A percentile compares a stretch with the other conserved stretches of the same genome.
These are phyloP conservation scores for Melanogrammus aeglefinus DNA, from an alignment of 2,797 vertebrate genomes.

Conservation along the genomic window DNA sequence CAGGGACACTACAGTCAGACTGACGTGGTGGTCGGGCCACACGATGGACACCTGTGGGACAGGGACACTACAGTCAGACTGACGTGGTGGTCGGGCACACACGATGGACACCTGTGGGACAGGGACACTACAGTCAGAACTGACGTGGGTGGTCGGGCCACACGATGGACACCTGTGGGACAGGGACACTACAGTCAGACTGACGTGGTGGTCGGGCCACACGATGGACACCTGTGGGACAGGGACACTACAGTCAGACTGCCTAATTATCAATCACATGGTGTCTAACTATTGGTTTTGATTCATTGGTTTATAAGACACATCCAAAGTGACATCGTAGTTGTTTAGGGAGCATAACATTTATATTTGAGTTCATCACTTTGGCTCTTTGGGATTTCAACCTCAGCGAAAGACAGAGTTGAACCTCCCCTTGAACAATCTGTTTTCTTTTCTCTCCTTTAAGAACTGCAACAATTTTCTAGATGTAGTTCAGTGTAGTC, in stretches of 20 bases:
- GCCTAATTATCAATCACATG: background rate
- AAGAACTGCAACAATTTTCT: background rate
- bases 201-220: too few species aligned
- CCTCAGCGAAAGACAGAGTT: background rate
- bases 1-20: constrained; percentile 42
- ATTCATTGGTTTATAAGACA: background rate
- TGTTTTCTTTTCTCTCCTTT: too few species aligned
- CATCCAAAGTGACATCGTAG: background rate
- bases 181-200: too few species aligned
- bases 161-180: too few species aligned
- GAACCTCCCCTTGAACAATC: too few species aligned
- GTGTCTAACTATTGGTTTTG: background rate
- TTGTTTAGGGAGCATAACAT: background rate
- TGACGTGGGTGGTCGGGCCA: too few species aligned
- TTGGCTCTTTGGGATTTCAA: background rate
- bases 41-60: constrained; percentile 78
- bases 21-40: constrained; percentile 88
- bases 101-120: too few species aligned
- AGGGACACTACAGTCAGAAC: too few species aligned
- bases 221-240: too few species aligned
- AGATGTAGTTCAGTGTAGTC: too few species aligned
- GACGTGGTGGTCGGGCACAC: constrained; percentile 76
- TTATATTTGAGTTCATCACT: background rate
- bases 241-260: too few species aligned
- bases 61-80: too few species aligned